Evolutionary conservation across 1,140 invertebrate genomes (phyloP).

Genomic region (Meloidogyne exigua): DNA sequence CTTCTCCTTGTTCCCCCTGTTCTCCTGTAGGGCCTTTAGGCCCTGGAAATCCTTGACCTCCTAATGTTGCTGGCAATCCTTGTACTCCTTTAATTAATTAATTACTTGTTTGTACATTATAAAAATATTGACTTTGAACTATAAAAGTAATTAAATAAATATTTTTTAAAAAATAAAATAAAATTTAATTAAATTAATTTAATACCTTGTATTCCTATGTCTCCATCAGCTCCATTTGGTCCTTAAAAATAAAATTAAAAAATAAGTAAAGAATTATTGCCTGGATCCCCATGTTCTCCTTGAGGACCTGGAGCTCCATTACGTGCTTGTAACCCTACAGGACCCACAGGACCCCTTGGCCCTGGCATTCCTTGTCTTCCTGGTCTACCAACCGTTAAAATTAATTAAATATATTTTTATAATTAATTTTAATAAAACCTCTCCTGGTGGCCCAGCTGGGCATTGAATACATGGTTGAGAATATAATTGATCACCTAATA

Average conservation of each 20-base stretch:
- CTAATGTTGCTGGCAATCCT: conserved; percentile 34
- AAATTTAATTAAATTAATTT: conserved; percentile 16
- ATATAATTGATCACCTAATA: conserved; percentile 17
- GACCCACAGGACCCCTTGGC: not conserved
- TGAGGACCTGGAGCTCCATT: conserved; percentile 49
- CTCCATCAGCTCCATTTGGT: conserved; percentile 35
- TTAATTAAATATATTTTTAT: not conserved
- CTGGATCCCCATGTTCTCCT: conserved; percentile 50
- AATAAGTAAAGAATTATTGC: conserved; percentile 50
- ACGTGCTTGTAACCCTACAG: conserved; percentile 36
- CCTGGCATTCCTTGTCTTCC: not conserved
- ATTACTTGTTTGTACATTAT: not conserved
- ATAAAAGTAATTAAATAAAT: too few species aligned
- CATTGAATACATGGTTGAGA: conserved; percentile 12
- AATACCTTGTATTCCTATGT: conserved; percentile 29
- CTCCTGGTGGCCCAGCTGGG: conserved; percentile 9
- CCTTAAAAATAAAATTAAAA: conserved; percentile 30
- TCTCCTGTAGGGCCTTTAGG: conserved; percentile 12
- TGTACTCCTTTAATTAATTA: conserved; percentile 34
- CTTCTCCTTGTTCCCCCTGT: conserved; percentile 12
- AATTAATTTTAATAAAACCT: not conserved
- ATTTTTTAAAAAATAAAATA: not conserved
- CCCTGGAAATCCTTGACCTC: conserved; percentile 24
- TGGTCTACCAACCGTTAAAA: not conserved
- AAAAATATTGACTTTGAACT: too few species aligned